Conservation (phyloP, 2,797 vertebrate species). For the Muscicapa comitata region DNA sequence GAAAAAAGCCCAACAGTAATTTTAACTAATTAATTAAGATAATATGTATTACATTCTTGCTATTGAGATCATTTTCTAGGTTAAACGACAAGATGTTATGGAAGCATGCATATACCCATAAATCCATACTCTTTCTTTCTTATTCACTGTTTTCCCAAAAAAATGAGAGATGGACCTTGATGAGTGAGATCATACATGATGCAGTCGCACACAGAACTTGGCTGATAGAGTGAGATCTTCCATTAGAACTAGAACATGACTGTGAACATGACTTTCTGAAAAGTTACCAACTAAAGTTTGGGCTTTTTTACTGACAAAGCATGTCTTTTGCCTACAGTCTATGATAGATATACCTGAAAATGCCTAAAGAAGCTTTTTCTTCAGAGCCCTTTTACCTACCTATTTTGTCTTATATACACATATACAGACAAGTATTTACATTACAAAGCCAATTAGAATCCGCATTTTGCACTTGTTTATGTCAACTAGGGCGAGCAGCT, state of each 20-base stretch:
- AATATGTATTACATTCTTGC: neutral
- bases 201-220: neutral
- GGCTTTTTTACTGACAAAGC: neutral
- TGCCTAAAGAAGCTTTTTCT: neutral
- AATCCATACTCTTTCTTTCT: neutral
- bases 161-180: neutral
- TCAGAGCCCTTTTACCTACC: neutral
- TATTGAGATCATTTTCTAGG: neutral
- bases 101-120: neutral
- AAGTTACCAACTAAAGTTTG: neutral
- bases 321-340: neutral
- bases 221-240: neutral
- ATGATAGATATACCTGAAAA: neutral
- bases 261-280: neutral
- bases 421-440: neutral
- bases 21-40: neutral
- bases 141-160: neutral
- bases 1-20: neutral
- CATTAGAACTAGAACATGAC: neutral
- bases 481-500: neutral
- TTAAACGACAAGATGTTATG: neutral
- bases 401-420: neutral
- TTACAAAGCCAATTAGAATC: neutral
- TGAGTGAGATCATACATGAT: neutral
- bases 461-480: neutral